Evolutionary conservation across 2,113 vertebrate species (phyloP).

Genomic region (Platichthys flesus): DNA sequence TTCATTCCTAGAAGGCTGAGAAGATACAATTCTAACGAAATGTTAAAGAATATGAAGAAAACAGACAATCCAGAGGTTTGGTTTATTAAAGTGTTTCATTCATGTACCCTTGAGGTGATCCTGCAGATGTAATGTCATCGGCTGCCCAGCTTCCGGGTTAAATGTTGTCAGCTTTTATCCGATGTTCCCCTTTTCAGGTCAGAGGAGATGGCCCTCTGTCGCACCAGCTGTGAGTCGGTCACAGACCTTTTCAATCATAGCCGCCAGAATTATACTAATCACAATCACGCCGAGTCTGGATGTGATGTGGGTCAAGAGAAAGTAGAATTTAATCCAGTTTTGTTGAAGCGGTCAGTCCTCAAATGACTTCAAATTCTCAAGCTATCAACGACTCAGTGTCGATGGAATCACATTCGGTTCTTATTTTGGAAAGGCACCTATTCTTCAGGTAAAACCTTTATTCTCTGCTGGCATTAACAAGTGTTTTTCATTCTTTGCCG

Average conservation of each 20-base stretch:
- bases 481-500: constrained; percentile 11
- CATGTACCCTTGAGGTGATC: background rate
- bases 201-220: constrained; percentile 37
- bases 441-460: background rate
- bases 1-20: too few species aligned
- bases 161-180: constrained; percentile 25
- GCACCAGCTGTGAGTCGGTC: constrained; percentile 20
- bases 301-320: background rate
- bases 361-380: background rate
- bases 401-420: too few species aligned
- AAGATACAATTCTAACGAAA: too few species aligned
- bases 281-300: constrained; percentile 10
- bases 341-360: background rate
- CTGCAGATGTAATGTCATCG: constrained; percentile 20
- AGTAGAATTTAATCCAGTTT: background rate
- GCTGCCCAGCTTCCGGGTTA: constrained; percentile 21
- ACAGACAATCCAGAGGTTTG: background rate
- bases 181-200: constrained; percentile 48
- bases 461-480: background rate
- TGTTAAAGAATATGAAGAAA: too few species aligned
- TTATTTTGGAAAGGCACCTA: background rate
- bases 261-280: constrained; percentile 20
- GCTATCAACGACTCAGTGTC: too few species aligned
- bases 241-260: background rate
- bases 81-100: too few species aligned